Percentiles rank a stretch among this genome's conserved stretches.
Evolutionary conservation across 2,888 invertebrate genomes (phyloP).

Genomic region (Pandemis cinnamomeana): DNA sequence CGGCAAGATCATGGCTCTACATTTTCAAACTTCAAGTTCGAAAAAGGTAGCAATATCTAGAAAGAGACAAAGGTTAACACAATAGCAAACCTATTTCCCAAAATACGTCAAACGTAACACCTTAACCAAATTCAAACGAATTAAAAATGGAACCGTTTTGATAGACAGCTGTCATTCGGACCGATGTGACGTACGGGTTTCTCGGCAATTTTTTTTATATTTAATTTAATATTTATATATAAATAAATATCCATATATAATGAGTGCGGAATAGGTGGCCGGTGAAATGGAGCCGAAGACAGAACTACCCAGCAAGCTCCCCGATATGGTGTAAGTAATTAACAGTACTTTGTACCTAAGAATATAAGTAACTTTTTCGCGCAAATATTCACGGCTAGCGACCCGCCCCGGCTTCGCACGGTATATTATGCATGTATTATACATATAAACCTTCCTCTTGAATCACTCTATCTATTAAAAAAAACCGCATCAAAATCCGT

Average conservation of each 20-base stretch:
- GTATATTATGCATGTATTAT: no score
- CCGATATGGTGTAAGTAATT: slow-evolving; percentile 74
- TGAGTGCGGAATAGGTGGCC: slow-evolving; percentile 27
- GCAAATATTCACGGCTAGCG: not conserved
- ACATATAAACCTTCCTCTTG: no score
- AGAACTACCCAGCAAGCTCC: slow-evolving; percentile 59
- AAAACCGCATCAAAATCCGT: no score
- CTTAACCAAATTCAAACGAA: slow-evolving; percentile 23
- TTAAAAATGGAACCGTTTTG: slow-evolving; percentile 51
- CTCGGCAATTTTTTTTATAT: slow-evolving; percentile 39
- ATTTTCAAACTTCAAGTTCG: no score
- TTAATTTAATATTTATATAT: slow-evolving; percentile 10
- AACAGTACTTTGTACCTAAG: not conserved
- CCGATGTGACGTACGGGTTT: slow-evolving; percentile 22
- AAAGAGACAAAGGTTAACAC: no score
- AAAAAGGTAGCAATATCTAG: no score
- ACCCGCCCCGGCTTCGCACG: no score
- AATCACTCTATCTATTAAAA: no score
- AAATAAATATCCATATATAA: slow-evolving; percentile 17
- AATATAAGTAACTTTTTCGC: not conserved
- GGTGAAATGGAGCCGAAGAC: slow-evolving; percentile 63
- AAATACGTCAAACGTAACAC: not conserved
- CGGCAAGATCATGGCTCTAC: no score
- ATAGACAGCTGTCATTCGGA: slow-evolving; percentile 43
- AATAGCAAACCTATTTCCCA: slow-evolving; percentile 13